Percentiles rank a stretch among this genome's conserved stretches.
phyloP scores from a whole-genome alignment of 2,888 invertebrate genomes.

The Macrophya alboannulata region DNA sequence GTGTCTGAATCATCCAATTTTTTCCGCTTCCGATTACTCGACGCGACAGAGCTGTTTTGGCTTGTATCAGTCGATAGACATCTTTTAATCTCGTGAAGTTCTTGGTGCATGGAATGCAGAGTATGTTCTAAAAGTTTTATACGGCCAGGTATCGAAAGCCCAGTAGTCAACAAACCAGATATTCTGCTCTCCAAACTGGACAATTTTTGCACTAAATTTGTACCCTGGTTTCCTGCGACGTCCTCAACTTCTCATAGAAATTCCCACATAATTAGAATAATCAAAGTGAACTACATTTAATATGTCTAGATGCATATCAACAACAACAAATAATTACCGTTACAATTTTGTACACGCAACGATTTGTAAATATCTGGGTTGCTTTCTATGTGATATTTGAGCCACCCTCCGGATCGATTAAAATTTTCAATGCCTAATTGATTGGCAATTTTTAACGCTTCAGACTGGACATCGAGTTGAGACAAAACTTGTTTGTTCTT shows the following conservation, averaged over 20 bases:
- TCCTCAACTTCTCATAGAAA: neutral
- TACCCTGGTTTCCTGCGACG: neutral
- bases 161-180: conserved; percentile 7
- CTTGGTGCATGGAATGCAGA: conserved; percentile 30
- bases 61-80: conserved; percentile 18
- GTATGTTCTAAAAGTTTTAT: conserved; percentile 21
- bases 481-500: conserved; percentile 2
- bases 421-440: conserved; percentile 33
- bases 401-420: conserved; percentile 15
- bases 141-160: conserved; percentile 8
- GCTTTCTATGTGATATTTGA: conserved; percentile 29
- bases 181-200: conserved; percentile 43
- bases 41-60: neutral
- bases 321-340: conserved; percentile 9
- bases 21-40: conserved; percentile 4
- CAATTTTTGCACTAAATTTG: neutral
- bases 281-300: neutral
- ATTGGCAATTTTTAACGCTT: conserved; percentile 12
- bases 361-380: conserved; percentile 39
- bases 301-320: neutral
- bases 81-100: conserved; percentile 42
- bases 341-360: neutral
- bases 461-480: neutral
- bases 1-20: neutral
- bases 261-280: neutral